Base-by-base conservation (phyloP, 2,888 invertebrate species). In the Tiliacea citrago region DNA sequence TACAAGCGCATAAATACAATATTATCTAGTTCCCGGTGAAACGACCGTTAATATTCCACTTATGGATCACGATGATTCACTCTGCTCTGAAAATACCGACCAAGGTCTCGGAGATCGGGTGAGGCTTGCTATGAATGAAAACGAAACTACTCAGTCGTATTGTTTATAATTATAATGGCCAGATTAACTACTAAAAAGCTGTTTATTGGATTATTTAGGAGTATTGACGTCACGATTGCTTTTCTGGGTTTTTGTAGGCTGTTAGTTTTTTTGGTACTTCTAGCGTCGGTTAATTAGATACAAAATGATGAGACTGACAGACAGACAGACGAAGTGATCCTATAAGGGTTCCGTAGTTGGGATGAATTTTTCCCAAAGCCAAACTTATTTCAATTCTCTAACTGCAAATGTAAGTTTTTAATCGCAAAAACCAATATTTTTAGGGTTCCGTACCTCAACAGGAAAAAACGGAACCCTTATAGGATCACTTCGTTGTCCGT, bases 21-120 rank as follows among this genome's bases (percentile, higher is more conserved):
- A 67, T 67, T 73, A 73, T 79, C 77, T 73, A 49, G 53, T 79
- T 79, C 42, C 73, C 51, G 66, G 55, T 62, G 66, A 62, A 80
- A 67, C 61, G 24, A 13, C 73, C 80, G 73, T 67, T 77, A 77
- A 73, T 79, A 77, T 67, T 77, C 61, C 80, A 67, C 66, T 80
- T 77, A 77, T 79, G 77, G 80, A 67, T 67, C 61, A 62, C 42
- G 66, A 45, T 80, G 80, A 78, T 73, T 80, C 77, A 78, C 80
- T 67, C 51, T 67, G 61, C 55, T 79, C 80, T 73, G 55, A 62
- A 77, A 79, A 77, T 79, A 77, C n/a, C 77, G 72, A 45, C 73
- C 77, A 78, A 78, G 77, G 81, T 74, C 81, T 67, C 62, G 9
- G 29, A 39, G 79, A 73, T 79, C 39, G 79, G 63, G 74, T 18